Base-by-base conservation (phyloP, 2,888 invertebrate species). In the Nysson spinosus region DNA sequence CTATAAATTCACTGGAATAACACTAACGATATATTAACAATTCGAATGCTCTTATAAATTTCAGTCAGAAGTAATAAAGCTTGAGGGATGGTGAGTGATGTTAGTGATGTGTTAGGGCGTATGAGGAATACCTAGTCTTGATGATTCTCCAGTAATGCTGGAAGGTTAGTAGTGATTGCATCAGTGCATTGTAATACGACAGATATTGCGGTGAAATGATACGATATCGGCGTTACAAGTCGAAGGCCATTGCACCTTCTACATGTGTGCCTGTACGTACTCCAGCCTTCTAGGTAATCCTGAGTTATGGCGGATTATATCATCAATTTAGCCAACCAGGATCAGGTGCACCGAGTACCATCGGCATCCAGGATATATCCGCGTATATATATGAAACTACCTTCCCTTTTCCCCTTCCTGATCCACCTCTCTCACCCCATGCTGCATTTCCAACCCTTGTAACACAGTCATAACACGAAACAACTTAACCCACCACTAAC, bases 291-390 rank as follows among this genome's bases (percentile, higher is more conserved):
- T 62, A 57, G 77, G 74, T 86, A 85, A 86, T 84, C 86, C 86
- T 85, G 83, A 87, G 83, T 86, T 86, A 86, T 84, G 77, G 79
- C 70, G 82, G 86, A 87, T 86, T 86, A 86, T 81, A 79, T 77
- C 83, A 79, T 86, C 85, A 86, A 85, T 86, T 86, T 83, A 75
- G 73, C 79, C 74, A 76, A 71, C 80, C 75, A 80, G 85, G 85
- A 83, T 86, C 86, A 86, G 85, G 86, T 86, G 85, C 76, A 77
- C 64, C 72, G 69, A 65, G 67, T 68, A 72, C 72, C 73, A 73
- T 79, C 71, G 75, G 64, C 66, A 68, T 54, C 57, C 71, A 42
- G 68, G 65, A 77, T 75, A 66, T 71, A 75, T 71, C 63, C 75
- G 34, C 52, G 44, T 47, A 32, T 50, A 71, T 75, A 50, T 67